These are phyloP conservation scores for Dascillus cervinus DNA, from an alignment of 2,888 invertebrate species.

Conservation along the genomic window DNA sequence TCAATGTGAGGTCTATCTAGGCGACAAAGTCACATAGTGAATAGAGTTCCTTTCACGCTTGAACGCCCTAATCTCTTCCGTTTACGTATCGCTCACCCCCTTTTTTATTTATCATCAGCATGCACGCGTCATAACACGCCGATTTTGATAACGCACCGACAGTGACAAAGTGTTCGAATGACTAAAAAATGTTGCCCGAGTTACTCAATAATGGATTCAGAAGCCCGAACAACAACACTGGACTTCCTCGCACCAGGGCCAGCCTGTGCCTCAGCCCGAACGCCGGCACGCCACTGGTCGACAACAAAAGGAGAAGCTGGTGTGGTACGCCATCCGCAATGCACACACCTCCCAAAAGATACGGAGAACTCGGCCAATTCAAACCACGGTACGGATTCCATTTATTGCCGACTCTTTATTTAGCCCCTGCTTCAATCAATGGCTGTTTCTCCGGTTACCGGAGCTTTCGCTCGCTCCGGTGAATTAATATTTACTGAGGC, in stretches of 20 bases:
- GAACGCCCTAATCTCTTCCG: slow-evolving; percentile 15
- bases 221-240: slow-evolving; percentile 39
- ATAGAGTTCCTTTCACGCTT: neutral
- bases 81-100: slow-evolving; percentile 15
- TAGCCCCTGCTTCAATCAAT: neutral
- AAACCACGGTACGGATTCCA: slow-evolving; percentile 33
- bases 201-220: slow-evolving; percentile 36
- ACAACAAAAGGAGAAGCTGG: slow-evolving; percentile 38
- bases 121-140: slow-evolving; percentile 9
- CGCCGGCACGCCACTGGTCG: slow-evolving; percentile 28
- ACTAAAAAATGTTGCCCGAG: slow-evolving; percentile 33
- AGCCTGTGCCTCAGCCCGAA: slow-evolving; percentile 38
- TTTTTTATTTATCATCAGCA: slow-evolving; percentile 13
- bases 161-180: slow-evolving; percentile 13
- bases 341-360: slow-evolving; percentile 27
- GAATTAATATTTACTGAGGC: slow-evolving; percentile 13
- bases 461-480: neutral
- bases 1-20: no score
- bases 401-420: slow-evolving; percentile 1
- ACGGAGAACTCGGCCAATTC: slow-evolving; percentile 39
- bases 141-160: slow-evolving; percentile 14
- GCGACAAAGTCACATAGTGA: neutral
- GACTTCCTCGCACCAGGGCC: slow-evolving; percentile 35
- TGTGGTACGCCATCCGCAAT: slow-evolving; percentile 35
- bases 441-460: neutral